phyloP scores from a whole-genome alignment of 1,140 invertebrate genomes.

The Drosophila elegans region DNA sequence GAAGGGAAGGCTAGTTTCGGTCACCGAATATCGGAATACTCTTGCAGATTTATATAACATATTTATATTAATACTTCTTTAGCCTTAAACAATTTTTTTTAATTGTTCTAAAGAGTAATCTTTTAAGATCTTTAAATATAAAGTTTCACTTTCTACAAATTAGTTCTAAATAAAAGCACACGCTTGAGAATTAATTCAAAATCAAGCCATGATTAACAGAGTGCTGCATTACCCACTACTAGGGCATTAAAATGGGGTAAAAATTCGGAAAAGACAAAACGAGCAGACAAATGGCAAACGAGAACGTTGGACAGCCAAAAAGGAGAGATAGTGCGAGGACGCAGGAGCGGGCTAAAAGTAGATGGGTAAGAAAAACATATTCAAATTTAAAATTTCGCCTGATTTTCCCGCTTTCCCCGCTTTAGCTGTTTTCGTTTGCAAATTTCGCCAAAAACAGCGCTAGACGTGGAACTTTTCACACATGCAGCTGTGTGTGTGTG shows the following conservation, averaged over 20 bases:
- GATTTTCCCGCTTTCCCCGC: conserved; percentile 48
- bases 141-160: too few relatives aligned
- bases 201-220: neutral
- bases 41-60: neutral
- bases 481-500: conserved; percentile 46
- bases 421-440: conserved; percentile 65
- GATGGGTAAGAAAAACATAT: conserved; percentile 74
- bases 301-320: conserved; percentile 27
- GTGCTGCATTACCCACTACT: neutral
- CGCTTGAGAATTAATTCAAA: neutral
- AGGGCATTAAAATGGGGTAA: conserved; percentile 9
- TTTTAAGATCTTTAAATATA: too few relatives aligned
- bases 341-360: conserved; percentile 15
- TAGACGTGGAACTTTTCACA: conserved; percentile 77
- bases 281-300: conserved; percentile 58
- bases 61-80: too few relatives aligned
- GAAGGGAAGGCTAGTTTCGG: neutral
- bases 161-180: too few relatives aligned
- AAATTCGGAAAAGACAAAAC: conserved; percentile 24
- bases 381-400: conserved; percentile 78
- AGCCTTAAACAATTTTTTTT: neutral
- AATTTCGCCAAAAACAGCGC: conserved; percentile 75
- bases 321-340: conserved; percentile 9
- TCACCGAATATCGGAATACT: neutral
- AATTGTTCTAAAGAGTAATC: too few relatives aligned